phyloP scores from a whole-genome alignment of 2,113 vertebrate species.

The Promerops cafer region DNA sequence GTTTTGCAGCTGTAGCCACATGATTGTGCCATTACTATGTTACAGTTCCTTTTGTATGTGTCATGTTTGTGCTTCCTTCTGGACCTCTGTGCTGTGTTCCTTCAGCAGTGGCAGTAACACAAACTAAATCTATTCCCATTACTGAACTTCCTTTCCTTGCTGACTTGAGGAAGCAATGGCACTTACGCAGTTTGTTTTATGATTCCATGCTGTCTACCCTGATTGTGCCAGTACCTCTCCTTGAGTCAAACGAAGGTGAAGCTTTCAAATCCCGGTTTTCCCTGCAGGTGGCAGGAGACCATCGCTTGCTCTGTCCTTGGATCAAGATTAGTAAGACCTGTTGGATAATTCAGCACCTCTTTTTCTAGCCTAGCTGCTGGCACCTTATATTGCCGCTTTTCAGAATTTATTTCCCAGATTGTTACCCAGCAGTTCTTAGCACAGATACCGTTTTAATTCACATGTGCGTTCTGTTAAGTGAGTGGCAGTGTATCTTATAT shows the following conservation, averaged over 20 bases:
- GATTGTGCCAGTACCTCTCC: background rate
- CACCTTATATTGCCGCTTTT: background rate
- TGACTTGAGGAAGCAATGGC: background rate
- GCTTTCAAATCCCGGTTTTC: background rate
- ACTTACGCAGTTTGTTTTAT: background rate
- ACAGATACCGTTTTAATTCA: background rate
- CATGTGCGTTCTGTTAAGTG: background rate
- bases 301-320: background rate
- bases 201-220: background rate
- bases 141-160: background rate
- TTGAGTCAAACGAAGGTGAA: background rate
- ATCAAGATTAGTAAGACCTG: background rate
- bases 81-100: background rate
- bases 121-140: background rate
- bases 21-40: background rate
- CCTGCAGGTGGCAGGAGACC: background rate
- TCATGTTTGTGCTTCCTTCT: background rate
- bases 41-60: background rate
- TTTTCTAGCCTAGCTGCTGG: background rate
- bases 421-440: background rate
- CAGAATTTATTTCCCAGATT: background rate
- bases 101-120: background rate
- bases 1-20: background rate
- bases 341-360: background rate
- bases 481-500: background rate